Evolutionary conservation across 2,888 invertebrate species (phyloP).

Genomic region (Stenolophus ochropezus): DNA sequence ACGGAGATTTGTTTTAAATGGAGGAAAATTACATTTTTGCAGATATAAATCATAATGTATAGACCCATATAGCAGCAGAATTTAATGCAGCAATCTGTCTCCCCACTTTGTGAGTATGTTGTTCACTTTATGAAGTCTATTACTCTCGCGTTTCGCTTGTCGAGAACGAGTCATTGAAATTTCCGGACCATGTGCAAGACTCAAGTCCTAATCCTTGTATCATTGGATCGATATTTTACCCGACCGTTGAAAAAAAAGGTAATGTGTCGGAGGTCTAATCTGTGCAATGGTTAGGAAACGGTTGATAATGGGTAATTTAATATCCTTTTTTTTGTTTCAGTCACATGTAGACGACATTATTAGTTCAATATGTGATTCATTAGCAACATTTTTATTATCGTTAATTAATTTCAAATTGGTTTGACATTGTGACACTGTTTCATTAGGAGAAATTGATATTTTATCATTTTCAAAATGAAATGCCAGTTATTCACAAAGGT

Average conservation of each 20-base stretch:
- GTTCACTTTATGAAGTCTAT: background rate
- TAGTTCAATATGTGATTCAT: background rate
- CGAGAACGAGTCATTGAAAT: conserved; percentile 2
- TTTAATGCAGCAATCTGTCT: background rate
- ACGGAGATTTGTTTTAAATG: background rate
- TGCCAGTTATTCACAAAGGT: too few relatives aligned
- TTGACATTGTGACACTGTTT: background rate
- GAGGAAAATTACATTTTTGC: background rate
- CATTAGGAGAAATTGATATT: background rate
- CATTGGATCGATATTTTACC: conserved; percentile 1
- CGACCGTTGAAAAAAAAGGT: conserved; percentile 18
- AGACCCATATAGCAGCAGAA: background rate
- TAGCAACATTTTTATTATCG: background rate
- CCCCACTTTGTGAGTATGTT: background rate
- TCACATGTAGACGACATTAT: background rate
- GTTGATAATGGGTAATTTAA: conserved; percentile 19
- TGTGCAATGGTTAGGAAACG: conserved; percentile 23
- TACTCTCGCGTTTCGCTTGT: background rate
- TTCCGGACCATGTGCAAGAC: conserved; percentile 15
- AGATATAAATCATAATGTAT: background rate
- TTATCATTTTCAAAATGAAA: background rate
- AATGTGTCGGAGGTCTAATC: conserved; percentile 16
- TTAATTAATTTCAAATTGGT: background rate
- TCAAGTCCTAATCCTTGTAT: background rate
- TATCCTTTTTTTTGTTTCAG: conserved; percentile 1